Base-by-base conservation (phyloP, 2,797 vertebrate species). In the Peromyscus aztecus region DNA sequence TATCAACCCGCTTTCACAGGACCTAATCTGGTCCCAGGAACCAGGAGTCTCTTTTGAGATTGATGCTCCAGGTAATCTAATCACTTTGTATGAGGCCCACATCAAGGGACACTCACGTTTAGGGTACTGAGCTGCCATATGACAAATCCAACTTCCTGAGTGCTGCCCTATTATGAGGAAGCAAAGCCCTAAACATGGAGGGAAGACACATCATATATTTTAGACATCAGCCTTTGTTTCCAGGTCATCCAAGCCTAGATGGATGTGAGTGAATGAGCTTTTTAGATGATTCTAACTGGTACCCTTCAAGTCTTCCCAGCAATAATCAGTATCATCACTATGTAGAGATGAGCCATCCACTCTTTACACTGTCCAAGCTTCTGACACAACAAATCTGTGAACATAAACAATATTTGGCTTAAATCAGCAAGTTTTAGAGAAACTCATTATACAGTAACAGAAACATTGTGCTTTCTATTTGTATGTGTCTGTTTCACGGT, bases 281-380 rank as follows among this genome's bases (percentile, higher is more conserved):
- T 91, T 93, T 69, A 67, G 31, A 19, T 63, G 61, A 77, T 29
- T 27, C 40, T 46, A 91, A 10, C 5, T 59, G 87, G 6, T 52
- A 84, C 29, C n/a, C 31, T 61, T 86, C 29, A 73, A 12, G 80
- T 93, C 63, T 91, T 97, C 14, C 59, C 69, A 93, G 13, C 31
- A 69, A 34, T 59, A 85, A 55, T 52, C 73, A 63, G 3, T 69
- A 34, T 65, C 37, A 77, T 65, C 13, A 10, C 57, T 23, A 46
- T 52, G 34, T 31, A 92, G 59, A 83, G 0, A 63, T n/a, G 63
- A 73, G 27, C 21, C 43, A n/a, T 73, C 37, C 16, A 17, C 14
- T 43, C 89, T 94, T 37, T n/a, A 63, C 13, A 4, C 55, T 90
- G 40, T 87, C 67, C 67, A 77, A 92, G 82, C 52, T 85, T 97